A percentile compares a stretch with the other conserved stretches of the same genome.
These are phyloP conservation scores for Cricetomys ansorgei DNA, from an alignment of 2,113 vertebrate species.

Conservation along the genomic window DNA sequence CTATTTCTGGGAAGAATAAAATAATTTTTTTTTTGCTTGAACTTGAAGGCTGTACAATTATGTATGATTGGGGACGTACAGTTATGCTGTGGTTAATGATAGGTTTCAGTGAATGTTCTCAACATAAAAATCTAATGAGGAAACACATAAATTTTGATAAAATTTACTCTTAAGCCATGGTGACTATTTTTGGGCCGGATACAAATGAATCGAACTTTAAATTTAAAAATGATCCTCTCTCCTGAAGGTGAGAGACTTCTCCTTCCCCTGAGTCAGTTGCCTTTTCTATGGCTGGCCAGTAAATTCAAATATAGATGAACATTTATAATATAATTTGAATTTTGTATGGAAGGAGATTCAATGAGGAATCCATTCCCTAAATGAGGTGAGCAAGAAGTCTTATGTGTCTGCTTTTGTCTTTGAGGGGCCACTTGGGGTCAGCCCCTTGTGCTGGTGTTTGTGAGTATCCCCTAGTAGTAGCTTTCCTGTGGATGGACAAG, in stretches of 20 bases:
- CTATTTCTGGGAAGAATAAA: slow-evolving; percentile 71
- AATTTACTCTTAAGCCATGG: slow-evolving; percentile 27
- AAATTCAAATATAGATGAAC: slow-evolving; percentile 15
- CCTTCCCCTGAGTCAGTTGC: background rate
- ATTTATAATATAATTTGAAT: background rate
- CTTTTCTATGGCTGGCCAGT: background rate
- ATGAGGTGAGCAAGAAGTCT: background rate
- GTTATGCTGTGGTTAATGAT: slow-evolving; percentile 53
- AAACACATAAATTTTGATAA: slow-evolving; percentile 57
- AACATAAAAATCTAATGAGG: slow-evolving; percentile 66
- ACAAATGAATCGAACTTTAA: slow-evolving; percentile 33
- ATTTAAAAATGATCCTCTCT: background rate
- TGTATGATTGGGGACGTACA: slow-evolving; percentile 61
- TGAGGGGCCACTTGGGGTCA: background rate
- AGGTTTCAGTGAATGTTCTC: slow-evolving; percentile 56
- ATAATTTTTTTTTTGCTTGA: slow-evolving; percentile 33
- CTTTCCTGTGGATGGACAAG: background rate
- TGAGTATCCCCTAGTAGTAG: background rate
- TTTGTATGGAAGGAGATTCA: slow-evolving; percentile 32
- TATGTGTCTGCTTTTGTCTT: background rate
- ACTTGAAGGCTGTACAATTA: slow-evolving; percentile 59
- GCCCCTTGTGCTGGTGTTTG: background rate
- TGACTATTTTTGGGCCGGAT: slow-evolving; percentile 46
- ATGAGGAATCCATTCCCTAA: background rate
- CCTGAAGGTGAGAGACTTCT: background rate